Percentiles rank a stretch among this genome's conserved stretches.
phyloP scores from a whole-genome alignment of 2,113 vertebrate species.

The Clinocottus analis region DNA sequence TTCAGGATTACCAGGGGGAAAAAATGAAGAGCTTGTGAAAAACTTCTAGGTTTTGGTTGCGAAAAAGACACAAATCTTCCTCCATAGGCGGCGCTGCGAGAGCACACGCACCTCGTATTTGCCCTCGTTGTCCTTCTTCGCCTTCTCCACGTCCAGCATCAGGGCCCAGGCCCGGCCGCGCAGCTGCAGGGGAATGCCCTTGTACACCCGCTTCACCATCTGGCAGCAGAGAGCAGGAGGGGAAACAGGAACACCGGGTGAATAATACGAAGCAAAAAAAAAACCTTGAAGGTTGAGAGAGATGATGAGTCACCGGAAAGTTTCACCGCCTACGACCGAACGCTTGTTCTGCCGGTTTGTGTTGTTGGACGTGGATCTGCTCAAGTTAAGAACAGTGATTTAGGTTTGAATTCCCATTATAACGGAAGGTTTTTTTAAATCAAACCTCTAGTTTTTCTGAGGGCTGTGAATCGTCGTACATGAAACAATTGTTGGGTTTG shows the following conservation, averaged over 20 bases:
- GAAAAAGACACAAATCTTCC: no score
- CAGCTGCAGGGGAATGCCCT: constrained; percentile 91
- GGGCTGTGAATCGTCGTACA: no score
- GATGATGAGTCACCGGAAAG: constrained; percentile 37
- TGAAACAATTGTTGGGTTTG: no score
- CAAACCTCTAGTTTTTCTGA: no score
- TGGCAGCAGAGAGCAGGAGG: constrained; percentile 53
- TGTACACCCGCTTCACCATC: constrained; percentile 93
- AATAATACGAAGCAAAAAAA: background rate
- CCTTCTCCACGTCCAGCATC: constrained; percentile 87
- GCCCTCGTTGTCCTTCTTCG: constrained; percentile 87
- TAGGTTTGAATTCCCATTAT: no score
- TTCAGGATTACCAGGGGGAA: no score
- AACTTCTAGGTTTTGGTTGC: no score
- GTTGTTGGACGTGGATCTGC: background rate
- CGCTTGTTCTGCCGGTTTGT: background rate
- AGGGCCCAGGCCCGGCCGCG: constrained; percentile 91
- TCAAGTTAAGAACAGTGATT: background rate
- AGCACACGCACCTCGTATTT: constrained; percentile 87
- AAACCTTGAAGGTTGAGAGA: no score
- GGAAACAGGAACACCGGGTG: background rate
- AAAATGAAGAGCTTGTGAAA: no score
- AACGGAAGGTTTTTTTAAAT: no score
- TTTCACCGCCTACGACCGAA: constrained; percentile 10
- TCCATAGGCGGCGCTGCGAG: no score